Evolutionary conservation across 92 coral and sea anemone genomes (phyloP), one percentile per base, ranked within the genome.

Genomic region (Zoanthus sociatus): DNA sequence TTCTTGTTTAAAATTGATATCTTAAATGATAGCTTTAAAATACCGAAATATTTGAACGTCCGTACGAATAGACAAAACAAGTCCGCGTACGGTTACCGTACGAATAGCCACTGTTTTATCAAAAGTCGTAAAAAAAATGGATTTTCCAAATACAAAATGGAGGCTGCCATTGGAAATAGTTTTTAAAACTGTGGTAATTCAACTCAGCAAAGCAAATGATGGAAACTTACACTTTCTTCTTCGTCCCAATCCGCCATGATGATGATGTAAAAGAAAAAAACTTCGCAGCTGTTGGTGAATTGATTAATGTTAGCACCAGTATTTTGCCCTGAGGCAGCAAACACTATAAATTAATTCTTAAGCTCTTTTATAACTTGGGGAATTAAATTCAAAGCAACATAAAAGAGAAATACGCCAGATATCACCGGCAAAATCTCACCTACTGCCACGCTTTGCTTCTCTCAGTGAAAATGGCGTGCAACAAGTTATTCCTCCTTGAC

Each of bases 201-300:
- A 8, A 14, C 0, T 20, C 17, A 67, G 58, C 20, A 47, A 18
- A 67, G 85, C 56, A 7, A 81, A 32, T 13, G 4, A 45, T 2
- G 16, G 9, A 9, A 14, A 81, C 85, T 66, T 66, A 81, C 85
- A 7, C 42, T 45, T 46, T 21, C 75, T 64, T 48, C 75, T 45
- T 81, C 85, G 45, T 81, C 85, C 85, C 85, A 81, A 81, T 81
- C 85, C 60, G 85, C 75, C 85, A 81, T 81, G 45, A 64, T 81
- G 71, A 81, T 81, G 45, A 64, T 81, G 71, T 45, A 13, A 17
- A n/a, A n/a, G n/a, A n/a, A n/a, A n/a, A n/a, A 61, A 79, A 60
- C 0, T 20, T 79, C 17, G 10, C 45, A 63, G 37, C 11, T 18
- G 15, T 20, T 45, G 73, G 60, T 16, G 6, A 56, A 11, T 15